These are phyloP conservation scores for Calliopum simillimum DNA, from an alignment of 2,888 invertebrate genomes.

Conservation along the genomic window DNA sequence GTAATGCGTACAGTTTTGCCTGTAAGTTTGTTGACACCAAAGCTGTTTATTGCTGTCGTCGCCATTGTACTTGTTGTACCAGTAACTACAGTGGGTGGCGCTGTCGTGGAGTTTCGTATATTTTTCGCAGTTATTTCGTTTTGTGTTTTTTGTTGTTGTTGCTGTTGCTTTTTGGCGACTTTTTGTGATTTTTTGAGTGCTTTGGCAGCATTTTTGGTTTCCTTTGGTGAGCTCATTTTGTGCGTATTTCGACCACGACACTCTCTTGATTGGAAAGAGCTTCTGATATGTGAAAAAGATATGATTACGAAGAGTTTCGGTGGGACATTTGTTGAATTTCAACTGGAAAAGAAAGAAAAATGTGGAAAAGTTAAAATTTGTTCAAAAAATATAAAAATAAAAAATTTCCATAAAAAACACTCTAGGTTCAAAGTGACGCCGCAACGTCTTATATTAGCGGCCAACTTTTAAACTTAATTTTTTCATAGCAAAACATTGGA, in stretches of 20 bases:
- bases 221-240: slow-evolving; percentile 54
- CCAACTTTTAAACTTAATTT: too few species aligned
- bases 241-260: background rate
- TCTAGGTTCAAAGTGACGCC: too few species aligned
- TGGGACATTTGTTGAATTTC: too few species aligned
- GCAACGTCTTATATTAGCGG: too few species aligned
- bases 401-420: too few species aligned
- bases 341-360: too few species aligned
- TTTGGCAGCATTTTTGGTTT: slow-evolving; percentile 62
- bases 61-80: background rate
- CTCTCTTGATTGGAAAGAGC: too few species aligned
- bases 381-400: too few species aligned
- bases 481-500: too few species aligned
- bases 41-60: background rate
- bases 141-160: slow-evolving; percentile 48
- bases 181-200: slow-evolving; percentile 68
- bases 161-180: slow-evolving; percentile 55
- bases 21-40: slow-evolving; percentile 36
- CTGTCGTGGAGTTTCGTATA: slow-evolving; percentile 65
- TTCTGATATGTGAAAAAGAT: too few species aligned
- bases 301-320: too few species aligned
- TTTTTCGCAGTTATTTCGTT: slow-evolving; percentile 69
- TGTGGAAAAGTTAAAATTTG: too few species aligned
- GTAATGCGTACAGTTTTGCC: slow-evolving; percentile 43
- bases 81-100: background rate